Conservation (phyloP, 1,140 invertebrate genomes). For the Odontomachus brunneus region DNA sequence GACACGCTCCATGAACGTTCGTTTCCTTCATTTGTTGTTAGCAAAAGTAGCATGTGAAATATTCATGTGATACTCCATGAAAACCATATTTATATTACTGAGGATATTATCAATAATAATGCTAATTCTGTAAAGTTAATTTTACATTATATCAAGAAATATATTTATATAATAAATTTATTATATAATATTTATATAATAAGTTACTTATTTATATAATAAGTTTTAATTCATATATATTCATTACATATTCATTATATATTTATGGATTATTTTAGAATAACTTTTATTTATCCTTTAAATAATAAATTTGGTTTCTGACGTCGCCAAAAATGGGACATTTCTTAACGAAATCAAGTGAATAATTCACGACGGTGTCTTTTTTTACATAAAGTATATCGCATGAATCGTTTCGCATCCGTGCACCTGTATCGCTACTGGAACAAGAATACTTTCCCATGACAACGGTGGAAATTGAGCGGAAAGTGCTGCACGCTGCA, state of each 20-base stretch:
- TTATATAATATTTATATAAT: no score
- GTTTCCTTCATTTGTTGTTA: slow-evolving; percentile 18
- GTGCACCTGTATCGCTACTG: slow-evolving; percentile 8
- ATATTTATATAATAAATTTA: no score
- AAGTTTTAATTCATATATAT: no score
- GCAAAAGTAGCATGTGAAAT: not conserved
- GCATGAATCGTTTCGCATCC: not conserved
- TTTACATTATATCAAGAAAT: no score
- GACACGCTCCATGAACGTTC: slow-evolving; percentile 33
- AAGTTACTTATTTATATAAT: no score
- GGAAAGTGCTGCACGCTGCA: slow-evolving; percentile 53
- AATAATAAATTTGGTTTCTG: not conserved
- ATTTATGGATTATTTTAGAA: not conserved
- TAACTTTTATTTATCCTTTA: not conserved
- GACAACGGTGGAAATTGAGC: slow-evolving; percentile 63
- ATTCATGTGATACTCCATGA: not conserved
- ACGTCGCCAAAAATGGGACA: not conserved
- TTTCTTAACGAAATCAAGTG: not conserved
- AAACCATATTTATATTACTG: not conserved
- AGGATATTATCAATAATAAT: no score
- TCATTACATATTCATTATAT: not conserved
- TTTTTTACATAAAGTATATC: not conserved
- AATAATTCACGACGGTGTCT: slow-evolving; percentile 5
- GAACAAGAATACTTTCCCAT: slow-evolving; percentile 50
- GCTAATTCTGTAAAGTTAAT: no score